Base-by-base conservation (phyloP, 2,888 invertebrate species). In the Lordiphosa andalusiaca region DNA sequence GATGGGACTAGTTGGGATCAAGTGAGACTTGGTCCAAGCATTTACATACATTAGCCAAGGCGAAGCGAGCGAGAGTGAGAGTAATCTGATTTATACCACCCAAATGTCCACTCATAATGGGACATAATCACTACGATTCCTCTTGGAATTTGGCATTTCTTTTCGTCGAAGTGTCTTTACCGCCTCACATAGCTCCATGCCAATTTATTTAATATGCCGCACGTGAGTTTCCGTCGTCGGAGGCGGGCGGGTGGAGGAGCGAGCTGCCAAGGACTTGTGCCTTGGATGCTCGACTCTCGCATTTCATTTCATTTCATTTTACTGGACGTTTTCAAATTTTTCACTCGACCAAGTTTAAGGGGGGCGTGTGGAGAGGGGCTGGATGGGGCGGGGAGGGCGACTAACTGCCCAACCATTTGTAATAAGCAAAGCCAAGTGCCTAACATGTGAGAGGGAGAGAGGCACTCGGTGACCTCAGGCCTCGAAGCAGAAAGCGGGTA, bases 151-250 rank as follows among this genome's bases (percentile, higher is more conserved):
- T 44, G 19, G 19, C 19, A 19, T 19, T 19, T 19, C 42, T 30
- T 30, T 30, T 30, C 30, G 30, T 30, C 30, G 38, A 25, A n/a
- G 25, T 21, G 40, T 33, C 35, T 68, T 53, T 53, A 67, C 80
- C 81, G 62, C 77, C 73, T 65, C 60, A 59, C 63, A 68, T 56
- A 54, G 76, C 68, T 46, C n/a, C 59, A 61, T 71, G 73, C 65
- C 78, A 78, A 81, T 78, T 84, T 76, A 84, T 78, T 73, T 78
- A 81, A 84, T 78, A 81, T 81, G 77, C 68, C 66, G 66, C 73
- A 78, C 84, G 84, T 78, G 84, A 65, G 71, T 23, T 63, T 80
- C 67, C 70, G 73, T 50, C 58, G 48, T 62, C 21, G 37, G 21
- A 64, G 37, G 50, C 50, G 54, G 50, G 50, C 46, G 55, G 46